These are phyloP conservation scores for Nyleta sp. DNA, from an alignment of 2,888 invertebrate species.

Conservation along the genomic window DNA sequence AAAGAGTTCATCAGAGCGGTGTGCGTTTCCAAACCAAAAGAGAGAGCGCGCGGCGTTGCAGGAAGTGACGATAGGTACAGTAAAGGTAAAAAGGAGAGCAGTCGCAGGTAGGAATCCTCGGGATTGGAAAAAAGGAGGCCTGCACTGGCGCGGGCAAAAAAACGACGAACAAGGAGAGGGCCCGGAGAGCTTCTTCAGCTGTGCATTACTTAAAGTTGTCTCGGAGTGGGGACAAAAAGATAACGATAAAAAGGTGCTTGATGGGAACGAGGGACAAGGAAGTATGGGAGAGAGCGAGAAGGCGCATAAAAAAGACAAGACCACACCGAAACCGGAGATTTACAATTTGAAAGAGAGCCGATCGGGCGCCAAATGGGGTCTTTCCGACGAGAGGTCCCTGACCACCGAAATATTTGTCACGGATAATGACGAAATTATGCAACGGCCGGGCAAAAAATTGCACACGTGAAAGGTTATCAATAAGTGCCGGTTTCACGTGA, in stretches of 20 bases:
- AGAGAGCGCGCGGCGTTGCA: slow-evolving; percentile 41
- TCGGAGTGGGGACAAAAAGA: slow-evolving; percentile 45
- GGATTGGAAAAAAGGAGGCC: slow-evolving; percentile 26
- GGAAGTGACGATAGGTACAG: slow-evolving; percentile 57
- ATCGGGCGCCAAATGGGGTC: slow-evolving; percentile 41
- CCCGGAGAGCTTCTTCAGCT: slow-evolving; percentile 36
- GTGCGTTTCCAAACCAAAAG: slow-evolving; percentile 49
- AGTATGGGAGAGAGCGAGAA: slow-evolving; percentile 39
- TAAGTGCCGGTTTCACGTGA: slow-evolving; percentile 9
- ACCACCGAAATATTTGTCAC: slow-evolving; percentile 39
- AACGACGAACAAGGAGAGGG: slow-evolving; percentile 29
- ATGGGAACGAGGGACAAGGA: slow-evolving; percentile 24
- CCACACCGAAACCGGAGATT: slow-evolving; percentile 58
- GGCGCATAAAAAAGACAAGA: slow-evolving; percentile 39
- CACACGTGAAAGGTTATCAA: slow-evolving; percentile 27
- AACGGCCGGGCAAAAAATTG: slow-evolving; percentile 21
- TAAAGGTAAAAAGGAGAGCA: slow-evolving; percentile 56
- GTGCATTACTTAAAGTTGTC: slow-evolving; percentile 51
- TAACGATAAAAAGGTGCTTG: slow-evolving; percentile 44
- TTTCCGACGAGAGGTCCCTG: slow-evolving; percentile 23
- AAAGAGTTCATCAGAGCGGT: slow-evolving; percentile 46
- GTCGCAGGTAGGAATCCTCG: slow-evolving; percentile 38
- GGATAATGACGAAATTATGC: slow-evolving; percentile 41
- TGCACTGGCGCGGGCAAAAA: neutral
- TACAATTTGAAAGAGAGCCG: slow-evolving; percentile 46